A percentile compares a stretch with the other conserved stretches of the same genome.
Conservation (phyloP, 2,888 invertebrate species). For the Spisula solida region DNA sequence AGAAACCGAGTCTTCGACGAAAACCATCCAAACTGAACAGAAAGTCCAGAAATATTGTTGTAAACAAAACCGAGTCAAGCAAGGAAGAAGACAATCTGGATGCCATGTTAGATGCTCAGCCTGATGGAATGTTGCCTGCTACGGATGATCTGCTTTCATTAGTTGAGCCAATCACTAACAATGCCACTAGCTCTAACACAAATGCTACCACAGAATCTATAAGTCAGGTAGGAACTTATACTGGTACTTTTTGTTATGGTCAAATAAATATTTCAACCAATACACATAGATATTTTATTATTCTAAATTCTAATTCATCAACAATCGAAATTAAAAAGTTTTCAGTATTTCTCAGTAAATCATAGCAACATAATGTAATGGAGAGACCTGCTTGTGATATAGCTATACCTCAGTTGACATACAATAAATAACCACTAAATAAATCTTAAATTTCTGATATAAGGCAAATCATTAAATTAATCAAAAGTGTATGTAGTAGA, state of each 20-base stretch:
- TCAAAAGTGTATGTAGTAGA: not conserved
- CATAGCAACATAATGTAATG: not conserved
- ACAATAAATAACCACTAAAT: too few species aligned
- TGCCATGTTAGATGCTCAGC: constrained; percentile 57
- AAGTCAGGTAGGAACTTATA: constrained; percentile 32
- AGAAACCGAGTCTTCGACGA: not conserved
- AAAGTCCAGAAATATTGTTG: not conserved
- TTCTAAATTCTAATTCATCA: not conserved
- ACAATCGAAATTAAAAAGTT: not conserved
- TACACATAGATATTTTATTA: not conserved
- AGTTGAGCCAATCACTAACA: constrained; percentile 45
- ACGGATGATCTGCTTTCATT: constrained; percentile 57
- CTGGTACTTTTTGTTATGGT: not conserved
- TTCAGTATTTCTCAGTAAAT: not conserved
- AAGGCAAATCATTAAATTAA: not conserved
- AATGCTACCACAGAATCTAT: constrained; percentile 1
- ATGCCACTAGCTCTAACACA: constrained; percentile 47
- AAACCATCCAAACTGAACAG: constrained; percentile 7
- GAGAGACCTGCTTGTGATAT: not conserved
- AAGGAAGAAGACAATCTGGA: constrained; percentile 10
- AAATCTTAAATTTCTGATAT: too few species aligned
- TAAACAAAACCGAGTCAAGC: not conserved
- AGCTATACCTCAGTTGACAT: too few species aligned
- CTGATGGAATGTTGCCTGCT: constrained; percentile 50
- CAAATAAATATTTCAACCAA: not conserved